Evolutionary conservation across 2,888 invertebrate genomes (phyloP).

Genomic region (Catocala sponsa): DNA sequence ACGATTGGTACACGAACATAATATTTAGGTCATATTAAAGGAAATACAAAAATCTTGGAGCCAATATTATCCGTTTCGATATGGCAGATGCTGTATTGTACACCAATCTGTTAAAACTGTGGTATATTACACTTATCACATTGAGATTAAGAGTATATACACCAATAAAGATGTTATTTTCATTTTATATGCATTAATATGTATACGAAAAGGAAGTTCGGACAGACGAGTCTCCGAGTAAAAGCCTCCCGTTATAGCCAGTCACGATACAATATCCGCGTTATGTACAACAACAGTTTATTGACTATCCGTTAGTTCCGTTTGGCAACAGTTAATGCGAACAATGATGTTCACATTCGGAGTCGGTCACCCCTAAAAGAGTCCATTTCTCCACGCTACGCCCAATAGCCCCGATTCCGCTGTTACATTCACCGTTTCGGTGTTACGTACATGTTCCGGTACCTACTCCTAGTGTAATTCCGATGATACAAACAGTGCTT

Average conservation of each 20-base stretch:
- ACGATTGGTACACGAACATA: constrained; percentile 36
- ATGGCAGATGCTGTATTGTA: no score
- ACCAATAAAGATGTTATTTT: no score
- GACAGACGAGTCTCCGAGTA: constrained; percentile 11
- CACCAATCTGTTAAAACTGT: no score
- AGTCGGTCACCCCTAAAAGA: constrained; percentile 64
- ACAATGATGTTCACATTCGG: constrained; percentile 59
- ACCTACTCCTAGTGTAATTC: constrained; percentile 57
- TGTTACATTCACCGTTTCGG: constrained; percentile 39
- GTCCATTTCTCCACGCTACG: constrained; percentile 55
- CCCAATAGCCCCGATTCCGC: constrained; percentile 47
- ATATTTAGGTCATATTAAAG: constrained; percentile 20
- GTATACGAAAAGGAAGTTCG: no score
- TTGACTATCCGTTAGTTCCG: constrained; percentile 55
- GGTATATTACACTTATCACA: no score
- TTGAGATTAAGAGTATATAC: no score
- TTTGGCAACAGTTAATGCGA: constrained; percentile 53
- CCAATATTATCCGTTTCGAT: no score
- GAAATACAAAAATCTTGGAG: neutral
- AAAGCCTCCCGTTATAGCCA: constrained; percentile 18
- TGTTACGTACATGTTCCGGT: constrained; percentile 55
- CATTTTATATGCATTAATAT: no score
- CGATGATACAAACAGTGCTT: constrained; percentile 35
- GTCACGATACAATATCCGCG: constrained; percentile 23
- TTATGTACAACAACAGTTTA: constrained; percentile 46